Evolutionary conservation across 2,797 vertebrate genomes (phyloP), one percentile per base, ranked within the genome.

Genomic region (Octomys mimax): DNA sequence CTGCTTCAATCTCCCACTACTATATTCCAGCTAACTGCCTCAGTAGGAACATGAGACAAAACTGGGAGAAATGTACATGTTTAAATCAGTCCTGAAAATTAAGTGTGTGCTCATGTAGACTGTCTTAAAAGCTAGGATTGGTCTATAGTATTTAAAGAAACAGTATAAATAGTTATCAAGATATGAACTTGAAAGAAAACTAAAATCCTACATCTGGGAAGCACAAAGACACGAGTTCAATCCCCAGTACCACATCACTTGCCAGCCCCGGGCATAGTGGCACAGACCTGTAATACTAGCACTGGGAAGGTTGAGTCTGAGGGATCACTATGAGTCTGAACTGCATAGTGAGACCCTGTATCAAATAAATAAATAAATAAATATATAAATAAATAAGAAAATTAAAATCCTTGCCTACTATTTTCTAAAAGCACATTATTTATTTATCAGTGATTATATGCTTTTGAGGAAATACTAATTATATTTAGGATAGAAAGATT

Each of bases 81-180:
- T 95, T 81, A 96, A 83, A 66, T 87, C 80, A 84, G 31, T 42
- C 42, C 79, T n/a, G 42, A 93, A 82, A 31, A 95, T 88, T 68
- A 95, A 89, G 57, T 36, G 83, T 77, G 84, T 70, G 49, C 1
- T 95, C 62, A 82, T 91, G 87, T 87, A 31, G 49, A 21, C 46
- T 22, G 26, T 66, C 95, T 89, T 28, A 81, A 95, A 88, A 12
- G 26, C 94, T 28, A 59, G 39, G 13, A 89, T 33, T 90, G 19
- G 36, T 64, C 62, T 68, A 84, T 57, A 49, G 42, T 46, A 42
- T 77, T 89, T 95, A 79, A 95, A 94, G 33, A 18, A 91, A 77
- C 4, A 66, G 14, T n/a, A 87, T 6, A 79, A 88, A 89, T 49
- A 28, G 13, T 31, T 73, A 94, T 52, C 3, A 70, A 96, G 36